A percentile compares a stretch with the other conserved stretches of the same genome.
Conservation (phyloP, 2,797 vertebrate species). For the Gymnodraco acuticeps region DNA sequence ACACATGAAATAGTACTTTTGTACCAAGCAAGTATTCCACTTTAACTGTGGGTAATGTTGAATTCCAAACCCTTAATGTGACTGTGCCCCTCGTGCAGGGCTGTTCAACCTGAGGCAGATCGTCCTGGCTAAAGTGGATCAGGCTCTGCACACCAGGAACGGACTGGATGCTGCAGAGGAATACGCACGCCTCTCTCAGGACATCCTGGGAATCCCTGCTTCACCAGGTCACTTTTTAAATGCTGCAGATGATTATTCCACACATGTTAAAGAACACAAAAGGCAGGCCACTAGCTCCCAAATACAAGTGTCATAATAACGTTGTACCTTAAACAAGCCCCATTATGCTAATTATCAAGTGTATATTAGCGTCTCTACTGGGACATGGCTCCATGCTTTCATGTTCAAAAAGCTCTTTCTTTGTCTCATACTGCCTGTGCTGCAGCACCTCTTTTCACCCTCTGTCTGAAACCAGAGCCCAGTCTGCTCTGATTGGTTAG, state of each 20-base stretch:
- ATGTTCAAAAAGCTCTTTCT: no score
- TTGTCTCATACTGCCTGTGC: no score
- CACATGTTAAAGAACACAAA: background rate
- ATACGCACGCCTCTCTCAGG: slow-evolving; percentile 89
- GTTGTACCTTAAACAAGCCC: no score
- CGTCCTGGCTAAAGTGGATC: slow-evolving; percentile 95
- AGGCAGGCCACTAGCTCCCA: background rate
- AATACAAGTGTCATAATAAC: background rate
- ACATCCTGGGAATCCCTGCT: slow-evolving; percentile 92
- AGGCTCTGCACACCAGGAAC: slow-evolving; percentile 90
- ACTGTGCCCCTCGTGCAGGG: slow-evolving; percentile 76
- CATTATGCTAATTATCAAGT: no score
- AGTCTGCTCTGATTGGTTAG: no score
- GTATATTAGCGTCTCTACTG: no score
- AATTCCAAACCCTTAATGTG: background rate
- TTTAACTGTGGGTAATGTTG: background rate
- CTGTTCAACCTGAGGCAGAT: slow-evolving; percentile 97
- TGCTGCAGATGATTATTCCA: background rate
- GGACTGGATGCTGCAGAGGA: slow-evolving; percentile 90
- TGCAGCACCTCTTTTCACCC: no score
- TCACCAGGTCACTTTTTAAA: slow-evolving; percentile 83
- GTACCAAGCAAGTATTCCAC: background rate
- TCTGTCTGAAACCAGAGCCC: no score
- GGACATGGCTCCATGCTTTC: no score
- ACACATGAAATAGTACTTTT: background rate